These are phyloP conservation scores for Siderastrea radians DNA, from an alignment of 92 coral and sea anemone genomes.

Conservation along the genomic window DNA sequence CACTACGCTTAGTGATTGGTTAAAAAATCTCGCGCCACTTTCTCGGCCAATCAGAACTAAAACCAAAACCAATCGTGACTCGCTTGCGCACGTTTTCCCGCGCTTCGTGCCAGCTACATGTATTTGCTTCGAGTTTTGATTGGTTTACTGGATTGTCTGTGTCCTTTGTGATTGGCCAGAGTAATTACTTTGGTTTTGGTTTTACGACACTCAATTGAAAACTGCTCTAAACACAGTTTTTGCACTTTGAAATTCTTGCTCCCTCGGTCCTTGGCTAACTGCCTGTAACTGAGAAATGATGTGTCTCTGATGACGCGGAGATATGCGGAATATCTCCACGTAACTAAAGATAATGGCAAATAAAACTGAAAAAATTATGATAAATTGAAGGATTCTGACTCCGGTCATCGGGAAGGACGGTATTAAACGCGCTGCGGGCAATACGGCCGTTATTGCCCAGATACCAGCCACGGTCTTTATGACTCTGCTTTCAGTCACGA, in stretches of 20 bases:
- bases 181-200: too few species aligned
- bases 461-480: background rate
- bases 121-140: too few species aligned
- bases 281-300: constrained; percentile 8
- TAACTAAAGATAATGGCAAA: background rate
- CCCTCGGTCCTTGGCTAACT: background rate
- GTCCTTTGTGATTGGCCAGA: too few species aligned
- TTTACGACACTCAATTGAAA: too few species aligned
- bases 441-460: constrained; percentile 5
- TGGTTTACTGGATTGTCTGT: too few species aligned
- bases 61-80: too few species aligned
- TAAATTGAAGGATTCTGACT: background rate
- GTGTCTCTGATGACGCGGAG: background rate
- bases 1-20: too few species aligned
- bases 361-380: background rate
- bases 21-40: too few species aligned
- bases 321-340: background rate
- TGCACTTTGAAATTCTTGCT: constrained; percentile 14
- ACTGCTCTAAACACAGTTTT: constrained; percentile 6
- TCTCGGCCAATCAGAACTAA: too few species aligned
- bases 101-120: too few species aligned
- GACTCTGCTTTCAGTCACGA: background rate
- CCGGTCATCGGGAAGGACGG: background rate
- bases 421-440: background rate
- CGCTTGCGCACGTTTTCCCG: too few species aligned